Evolutionary conservation across 2,113 vertebrate species (phyloP).

Genomic region (Rhipidura dahli): DNA sequence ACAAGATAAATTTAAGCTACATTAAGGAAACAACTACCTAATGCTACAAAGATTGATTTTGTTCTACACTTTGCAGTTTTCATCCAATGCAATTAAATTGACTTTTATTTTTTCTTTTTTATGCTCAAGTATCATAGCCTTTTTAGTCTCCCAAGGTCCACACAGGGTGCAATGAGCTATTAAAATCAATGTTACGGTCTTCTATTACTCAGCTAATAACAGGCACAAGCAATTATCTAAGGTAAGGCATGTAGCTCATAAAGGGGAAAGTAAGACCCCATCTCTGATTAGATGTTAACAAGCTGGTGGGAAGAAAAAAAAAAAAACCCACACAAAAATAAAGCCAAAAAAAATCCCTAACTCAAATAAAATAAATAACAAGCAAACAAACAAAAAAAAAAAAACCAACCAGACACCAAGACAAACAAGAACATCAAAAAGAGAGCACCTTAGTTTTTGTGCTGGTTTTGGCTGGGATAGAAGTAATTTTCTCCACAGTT

Average conservation of each 20-base stretch:
- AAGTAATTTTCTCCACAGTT: neutral
- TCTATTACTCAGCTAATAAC: slow-evolving; percentile 4
- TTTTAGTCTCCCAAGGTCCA: neutral
- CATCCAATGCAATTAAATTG: neutral
- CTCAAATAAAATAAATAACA: neutral
- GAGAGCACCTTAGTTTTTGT: neutral
- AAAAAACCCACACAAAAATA: neutral
- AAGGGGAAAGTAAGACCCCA: neutral
- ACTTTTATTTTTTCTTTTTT: neutral
- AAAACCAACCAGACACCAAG: neutral
- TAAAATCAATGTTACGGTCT: neutral
- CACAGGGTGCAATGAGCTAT: neutral
- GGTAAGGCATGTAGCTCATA: neutral
- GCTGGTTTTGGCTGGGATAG: neutral
- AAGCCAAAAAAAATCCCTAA: neutral
- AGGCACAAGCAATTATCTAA: neutral
- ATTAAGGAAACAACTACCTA: neutral
- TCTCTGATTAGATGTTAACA: neutral
- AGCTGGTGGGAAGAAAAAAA: neutral
- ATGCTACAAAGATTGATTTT: neutral
- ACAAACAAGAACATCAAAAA: neutral
- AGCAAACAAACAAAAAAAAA: too few species aligned
- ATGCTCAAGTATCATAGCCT: neutral
- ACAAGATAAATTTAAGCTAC: neutral
- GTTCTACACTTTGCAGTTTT: neutral